These are phyloP conservation scores for Lasioglossum baleicum DNA, from an alignment of 1,140 invertebrate genomes.

Conservation along the genomic window DNA sequence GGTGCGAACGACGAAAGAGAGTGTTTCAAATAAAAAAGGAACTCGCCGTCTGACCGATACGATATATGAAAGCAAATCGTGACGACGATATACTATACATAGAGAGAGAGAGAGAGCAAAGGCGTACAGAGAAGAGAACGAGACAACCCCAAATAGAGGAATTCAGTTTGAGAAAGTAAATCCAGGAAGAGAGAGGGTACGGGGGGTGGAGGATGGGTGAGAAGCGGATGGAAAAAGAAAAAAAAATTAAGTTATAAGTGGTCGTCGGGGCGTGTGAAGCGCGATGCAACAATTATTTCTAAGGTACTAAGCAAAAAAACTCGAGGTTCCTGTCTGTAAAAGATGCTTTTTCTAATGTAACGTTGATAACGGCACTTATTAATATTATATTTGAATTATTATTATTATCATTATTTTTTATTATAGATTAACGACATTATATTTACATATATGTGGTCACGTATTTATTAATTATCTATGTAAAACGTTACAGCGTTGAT, in stretches of 20 bases:
- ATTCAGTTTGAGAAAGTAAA: conserved; percentile 4
- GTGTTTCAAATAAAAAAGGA: neutral
- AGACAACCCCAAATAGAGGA: neutral
- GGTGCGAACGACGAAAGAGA: too few relatives aligned
- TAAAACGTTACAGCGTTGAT: conserved; percentile 69
- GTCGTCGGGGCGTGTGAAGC: conserved; percentile 51
- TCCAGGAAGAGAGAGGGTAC: conserved; percentile 17
- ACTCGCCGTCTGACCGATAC: too few relatives aligned
- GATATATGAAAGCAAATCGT: neutral
- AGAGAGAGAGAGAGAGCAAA: neutral
- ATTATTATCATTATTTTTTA: conserved; percentile 69
- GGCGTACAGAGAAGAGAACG: neutral
- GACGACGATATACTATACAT: neutral
- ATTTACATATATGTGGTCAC: conserved; percentile 73
- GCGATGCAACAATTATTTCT: conserved; percentile 76
- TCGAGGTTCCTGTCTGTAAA: conserved; percentile 78
- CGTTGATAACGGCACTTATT: conserved; percentile 74
- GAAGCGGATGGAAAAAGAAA: conserved; percentile 15
- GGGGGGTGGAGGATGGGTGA: conserved; percentile 3
- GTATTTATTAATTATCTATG: conserved; percentile 68
- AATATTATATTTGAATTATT: conserved; percentile 72
- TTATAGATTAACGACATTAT: conserved; percentile 73
- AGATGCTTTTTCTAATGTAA: conserved; percentile 77
- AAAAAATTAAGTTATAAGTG: conserved; percentile 1
- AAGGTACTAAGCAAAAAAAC: conserved; percentile 72